Evolutionary conservation across 2,113 vertebrate genomes (phyloP).

Genomic region (Chlamydotis undulata): DNA sequence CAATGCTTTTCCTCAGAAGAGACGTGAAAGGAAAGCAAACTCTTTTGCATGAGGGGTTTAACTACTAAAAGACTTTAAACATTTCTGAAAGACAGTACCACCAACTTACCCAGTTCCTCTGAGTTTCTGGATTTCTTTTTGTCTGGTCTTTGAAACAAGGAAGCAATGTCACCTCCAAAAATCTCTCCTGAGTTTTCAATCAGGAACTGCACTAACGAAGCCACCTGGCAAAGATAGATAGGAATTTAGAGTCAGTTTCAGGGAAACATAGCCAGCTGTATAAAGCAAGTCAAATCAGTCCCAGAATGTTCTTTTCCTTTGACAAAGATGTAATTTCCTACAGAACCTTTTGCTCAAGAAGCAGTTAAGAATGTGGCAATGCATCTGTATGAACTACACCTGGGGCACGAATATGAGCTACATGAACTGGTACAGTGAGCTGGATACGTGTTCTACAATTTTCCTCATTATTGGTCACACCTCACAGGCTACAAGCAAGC

Average conservation of each 20-base stretch:
- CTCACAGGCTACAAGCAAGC: neutral
- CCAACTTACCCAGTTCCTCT: slow-evolving; percentile 58
- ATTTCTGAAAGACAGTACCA: neutral
- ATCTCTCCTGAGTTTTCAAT: slow-evolving; percentile 79
- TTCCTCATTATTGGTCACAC: neutral
- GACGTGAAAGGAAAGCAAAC: neutral
- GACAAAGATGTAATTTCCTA: neutral
- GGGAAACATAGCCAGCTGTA: neutral
- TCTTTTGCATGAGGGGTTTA: neutral
- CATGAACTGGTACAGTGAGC: neutral
- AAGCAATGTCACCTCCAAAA: slow-evolving; percentile 76
- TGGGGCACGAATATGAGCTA: neutral
- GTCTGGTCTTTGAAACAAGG: slow-evolving; percentile 65
- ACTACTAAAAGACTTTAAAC: neutral
- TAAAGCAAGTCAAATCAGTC: neutral
- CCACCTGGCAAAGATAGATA: slow-evolving; percentile 70
- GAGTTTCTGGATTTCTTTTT: slow-evolving; percentile 40
- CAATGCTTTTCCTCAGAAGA: neutral
- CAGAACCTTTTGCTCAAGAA: neutral
- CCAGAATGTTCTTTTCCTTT: neutral
- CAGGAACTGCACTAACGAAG: slow-evolving; percentile 76
- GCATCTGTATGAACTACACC: neutral
- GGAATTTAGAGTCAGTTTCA: neutral
- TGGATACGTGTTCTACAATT: neutral
- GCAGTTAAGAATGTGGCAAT: neutral